Percentiles rank a stretch among this genome's conserved stretches.
phyloP scores from a whole-genome alignment of 2,113 vertebrate genomes.

The Clarias macrocephalus region DNA sequence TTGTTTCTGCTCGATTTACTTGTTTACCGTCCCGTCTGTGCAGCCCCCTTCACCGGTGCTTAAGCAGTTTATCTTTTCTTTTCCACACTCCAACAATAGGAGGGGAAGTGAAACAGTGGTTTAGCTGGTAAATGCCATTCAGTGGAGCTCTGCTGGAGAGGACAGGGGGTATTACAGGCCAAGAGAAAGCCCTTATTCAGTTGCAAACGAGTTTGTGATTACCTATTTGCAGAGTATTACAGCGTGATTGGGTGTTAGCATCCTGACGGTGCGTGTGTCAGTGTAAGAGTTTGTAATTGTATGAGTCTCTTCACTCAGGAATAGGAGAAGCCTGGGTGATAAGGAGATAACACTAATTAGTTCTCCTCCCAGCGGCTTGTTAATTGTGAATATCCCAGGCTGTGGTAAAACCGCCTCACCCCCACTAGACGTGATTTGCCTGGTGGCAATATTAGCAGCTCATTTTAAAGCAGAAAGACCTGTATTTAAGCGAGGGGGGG shows the following conservation, averaged over 20 bases:
- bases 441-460: constrained; percentile 72
- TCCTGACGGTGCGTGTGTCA: constrained; percentile 41
- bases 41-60: constrained; percentile 18
- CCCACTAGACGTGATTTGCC: constrained; percentile 55
- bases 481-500: constrained; percentile 58
- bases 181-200: constrained; percentile 68
- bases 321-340: constrained; percentile 65
- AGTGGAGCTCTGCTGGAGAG: constrained; percentile 3
- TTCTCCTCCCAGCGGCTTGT: constrained; percentile 80
- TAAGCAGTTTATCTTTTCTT: constrained; percentile 49
- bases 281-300: constrained; percentile 51
- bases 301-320: constrained; percentile 68
- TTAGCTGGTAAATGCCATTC: constrained; percentile 41
- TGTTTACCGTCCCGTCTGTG: constrained; percentile 27
- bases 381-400: constrained; percentile 75
- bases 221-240: constrained; percentile 71
- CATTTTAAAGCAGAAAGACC: constrained; percentile 62
- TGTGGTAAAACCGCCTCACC: constrained; percentile 59
- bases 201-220: constrained; percentile 78
- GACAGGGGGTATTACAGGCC: constrained; percentile 48
- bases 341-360: constrained; percentile 81
- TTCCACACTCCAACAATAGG: constrained; percentile 34
- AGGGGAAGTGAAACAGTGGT: constrained; percentile 51
- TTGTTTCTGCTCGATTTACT: constrained; percentile 40
- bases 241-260: constrained; percentile 46